These are phyloP conservation scores for Sarcophaga carnaria DNA, from an alignment of 2,888 invertebrate species.

Conservation along the genomic window DNA sequence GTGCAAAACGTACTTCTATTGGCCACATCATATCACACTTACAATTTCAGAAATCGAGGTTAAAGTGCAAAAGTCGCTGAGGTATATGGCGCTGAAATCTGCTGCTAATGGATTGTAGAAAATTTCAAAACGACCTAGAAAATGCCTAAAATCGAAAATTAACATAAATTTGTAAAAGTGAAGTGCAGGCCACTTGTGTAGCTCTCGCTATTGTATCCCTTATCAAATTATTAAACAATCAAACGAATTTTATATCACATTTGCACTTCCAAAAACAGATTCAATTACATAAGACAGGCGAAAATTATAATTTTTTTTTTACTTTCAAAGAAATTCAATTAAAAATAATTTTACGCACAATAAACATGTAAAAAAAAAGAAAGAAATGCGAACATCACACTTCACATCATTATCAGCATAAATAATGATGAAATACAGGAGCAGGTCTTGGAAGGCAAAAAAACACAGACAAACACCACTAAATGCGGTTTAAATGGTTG, in stretches of 20 bases:
- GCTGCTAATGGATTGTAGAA: no score
- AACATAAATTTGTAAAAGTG: constrained; percentile 42
- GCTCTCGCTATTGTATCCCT: background rate
- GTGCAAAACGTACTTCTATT: no score
- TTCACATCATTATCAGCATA: constrained; percentile 28
- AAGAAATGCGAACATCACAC: constrained; percentile 28
- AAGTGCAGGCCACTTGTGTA: constrained; percentile 21
- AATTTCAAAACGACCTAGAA: no score
- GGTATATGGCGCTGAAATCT: no score
- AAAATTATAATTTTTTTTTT: background rate
- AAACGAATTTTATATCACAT: background rate
- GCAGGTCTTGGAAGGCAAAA: constrained; percentile 21
- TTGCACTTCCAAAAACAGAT: constrained; percentile 34
- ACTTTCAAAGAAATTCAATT: constrained; percentile 76
- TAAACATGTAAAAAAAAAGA: constrained; percentile 59
- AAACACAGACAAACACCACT: constrained; percentile 49
- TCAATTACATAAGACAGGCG: constrained; percentile 50
- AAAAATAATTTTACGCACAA: constrained; percentile 79
- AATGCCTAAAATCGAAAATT: constrained; percentile 8
- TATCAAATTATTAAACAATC: constrained; percentile 35
- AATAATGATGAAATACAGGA: constrained; percentile 43
- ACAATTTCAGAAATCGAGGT: no score
- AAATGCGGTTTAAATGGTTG: constrained; percentile 23
- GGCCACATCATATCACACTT: no score
- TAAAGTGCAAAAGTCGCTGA: no score